Evolutionary conservation across 2,888 invertebrate species (phyloP).

Genomic region (Epistrophe grossulariae): DNA sequence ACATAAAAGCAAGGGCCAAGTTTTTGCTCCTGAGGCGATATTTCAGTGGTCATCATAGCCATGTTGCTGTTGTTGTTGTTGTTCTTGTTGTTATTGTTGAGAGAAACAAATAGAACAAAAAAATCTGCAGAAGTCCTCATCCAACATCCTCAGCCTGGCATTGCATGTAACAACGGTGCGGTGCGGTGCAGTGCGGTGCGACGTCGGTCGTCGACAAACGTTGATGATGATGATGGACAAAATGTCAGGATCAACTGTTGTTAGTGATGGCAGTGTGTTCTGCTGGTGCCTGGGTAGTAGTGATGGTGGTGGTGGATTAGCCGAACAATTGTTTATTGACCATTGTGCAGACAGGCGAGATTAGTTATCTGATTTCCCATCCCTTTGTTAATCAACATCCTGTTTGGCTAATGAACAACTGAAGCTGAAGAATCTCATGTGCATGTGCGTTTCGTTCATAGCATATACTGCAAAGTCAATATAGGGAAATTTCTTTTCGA

Average conservation of each 20-base stretch:
- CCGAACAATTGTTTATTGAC: conserved; percentile 73
- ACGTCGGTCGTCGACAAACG: neutral
- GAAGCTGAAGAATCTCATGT: conserved; percentile 46
- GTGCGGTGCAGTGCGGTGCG: neutral
- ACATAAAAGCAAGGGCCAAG: conserved; percentile 47
- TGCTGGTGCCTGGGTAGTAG: neutral
- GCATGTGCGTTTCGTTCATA: conserved; percentile 18
- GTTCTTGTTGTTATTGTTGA: conserved; percentile 31
- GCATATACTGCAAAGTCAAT: conserved; percentile 30
- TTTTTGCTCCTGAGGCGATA: conserved; percentile 57
- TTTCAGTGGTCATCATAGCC: conserved; percentile 43
- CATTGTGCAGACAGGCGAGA: conserved; percentile 71
- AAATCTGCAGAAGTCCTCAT: conserved; percentile 53
- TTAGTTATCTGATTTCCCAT: conserved; percentile 75
- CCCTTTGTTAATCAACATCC: conserved; percentile 74
- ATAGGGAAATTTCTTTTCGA: conserved; percentile 54
- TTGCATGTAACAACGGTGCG: neutral
- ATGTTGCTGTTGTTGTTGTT: conserved; percentile 31
- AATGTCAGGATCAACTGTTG: conserved; percentile 45
- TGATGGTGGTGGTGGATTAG: conserved; percentile 67
- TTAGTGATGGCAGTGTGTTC: conserved; percentile 18
- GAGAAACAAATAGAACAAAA: conserved; percentile 51
- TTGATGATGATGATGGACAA: conserved; percentile 45
- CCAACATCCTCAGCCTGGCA: neutral
- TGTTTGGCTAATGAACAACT: conserved; percentile 73